phyloP scores from a whole-genome alignment of 2,797 vertebrate species.

The Liasis olivaceus region DNA sequence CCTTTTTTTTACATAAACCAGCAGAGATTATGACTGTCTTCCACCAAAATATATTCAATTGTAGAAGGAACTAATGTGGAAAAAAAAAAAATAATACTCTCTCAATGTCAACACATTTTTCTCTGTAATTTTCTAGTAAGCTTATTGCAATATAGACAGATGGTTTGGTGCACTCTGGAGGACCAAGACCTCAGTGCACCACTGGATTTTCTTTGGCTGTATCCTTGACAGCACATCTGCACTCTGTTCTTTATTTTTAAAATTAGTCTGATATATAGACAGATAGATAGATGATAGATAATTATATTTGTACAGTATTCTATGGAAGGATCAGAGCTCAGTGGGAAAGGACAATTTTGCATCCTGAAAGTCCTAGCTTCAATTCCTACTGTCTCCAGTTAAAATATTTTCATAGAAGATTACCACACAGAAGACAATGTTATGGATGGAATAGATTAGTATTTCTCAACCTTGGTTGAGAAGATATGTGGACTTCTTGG shows the following conservation, averaged over 20 bases:
- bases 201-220: not conserved
- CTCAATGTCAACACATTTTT: not conserved
- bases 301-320: not conserved
- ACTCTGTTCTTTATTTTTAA: not conserved
- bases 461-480: not conserved
- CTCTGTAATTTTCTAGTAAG: not conserved
- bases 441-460: not conserved
- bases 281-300: too few relatives aligned
- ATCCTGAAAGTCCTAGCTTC: not conserved
- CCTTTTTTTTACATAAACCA: not conserved
- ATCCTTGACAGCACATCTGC: not conserved
- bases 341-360: not conserved
- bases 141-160: not conserved
- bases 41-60: not conserved
- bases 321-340: not conserved
- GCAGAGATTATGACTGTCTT: not conserved
- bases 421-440: not conserved
- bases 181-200: not conserved
- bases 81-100: not conserved
- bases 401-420: not conserved
- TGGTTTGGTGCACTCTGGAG: not conserved
- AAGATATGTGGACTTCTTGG: not conserved
- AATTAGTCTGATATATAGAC: too few relatives aligned
- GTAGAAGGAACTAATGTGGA: not conserved
- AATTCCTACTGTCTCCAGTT: not conserved